Percentiles rank a stretch among this genome's conserved stretches.
Conservation (phyloP, 2,113 vertebrate species). For the Tenebrosternarchus preto region DNA sequence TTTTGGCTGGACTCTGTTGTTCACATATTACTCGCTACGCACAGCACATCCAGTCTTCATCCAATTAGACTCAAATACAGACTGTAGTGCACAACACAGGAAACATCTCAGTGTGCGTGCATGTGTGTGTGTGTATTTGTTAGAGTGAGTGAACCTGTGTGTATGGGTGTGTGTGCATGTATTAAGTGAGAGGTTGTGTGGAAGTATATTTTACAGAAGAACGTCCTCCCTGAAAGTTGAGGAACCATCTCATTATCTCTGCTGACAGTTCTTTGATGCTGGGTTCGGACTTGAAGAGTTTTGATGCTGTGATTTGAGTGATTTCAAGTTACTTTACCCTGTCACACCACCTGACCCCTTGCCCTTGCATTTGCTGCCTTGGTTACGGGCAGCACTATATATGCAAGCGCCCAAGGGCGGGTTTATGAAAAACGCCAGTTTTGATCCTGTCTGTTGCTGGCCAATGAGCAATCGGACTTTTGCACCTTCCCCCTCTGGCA, state of each 20-base stretch:
- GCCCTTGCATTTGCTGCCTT: slow-evolving; percentile 64
- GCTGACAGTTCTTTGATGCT: background rate
- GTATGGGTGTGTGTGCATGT: background rate
- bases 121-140: slow-evolving; percentile 21
- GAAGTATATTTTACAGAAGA: slow-evolving; percentile 44
- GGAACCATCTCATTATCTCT: background rate
- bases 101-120: slow-evolving; percentile 53
- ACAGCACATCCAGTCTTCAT: slow-evolving; percentile 70
- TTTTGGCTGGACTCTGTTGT: slow-evolving; percentile 66
- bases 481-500: slow-evolving; percentile 61
- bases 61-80: slow-evolving; percentile 70
- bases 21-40: slow-evolving; percentile 56
- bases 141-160: too few relatives aligned
- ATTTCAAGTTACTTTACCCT: slow-evolving; percentile 22
- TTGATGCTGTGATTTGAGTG: too few relatives aligned
- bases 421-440: slow-evolving; percentile 65
- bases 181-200: slow-evolving; percentile 10
- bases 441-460: slow-evolving; percentile 60
- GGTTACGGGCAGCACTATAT: slow-evolving; percentile 62
- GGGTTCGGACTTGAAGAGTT: background rate
- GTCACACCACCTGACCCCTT: slow-evolving; percentile 37
- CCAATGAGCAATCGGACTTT: slow-evolving; percentile 54
- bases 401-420: slow-evolving; percentile 49
- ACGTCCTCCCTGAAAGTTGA: background rate
- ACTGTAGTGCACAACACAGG: slow-evolving; percentile 51